Evolutionary conservation across 2,113 vertebrate species (phyloP).

Genomic region (Sphyrna mokarran): DNA sequence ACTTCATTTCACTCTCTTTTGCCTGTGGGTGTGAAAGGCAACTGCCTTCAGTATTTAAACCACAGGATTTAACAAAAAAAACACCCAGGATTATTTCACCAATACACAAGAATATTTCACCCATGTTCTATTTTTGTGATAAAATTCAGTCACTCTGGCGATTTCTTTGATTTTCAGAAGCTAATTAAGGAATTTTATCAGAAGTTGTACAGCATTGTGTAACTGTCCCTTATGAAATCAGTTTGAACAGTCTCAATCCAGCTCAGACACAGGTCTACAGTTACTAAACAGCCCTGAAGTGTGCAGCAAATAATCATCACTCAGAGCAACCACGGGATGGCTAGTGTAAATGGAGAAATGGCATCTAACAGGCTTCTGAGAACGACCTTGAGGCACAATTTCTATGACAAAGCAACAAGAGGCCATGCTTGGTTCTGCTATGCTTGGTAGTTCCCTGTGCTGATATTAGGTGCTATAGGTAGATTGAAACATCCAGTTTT

Average conservation of each 20-base stretch:
- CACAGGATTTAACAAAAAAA: neutral
- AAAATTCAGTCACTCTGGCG: neutral
- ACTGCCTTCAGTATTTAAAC: neutral
- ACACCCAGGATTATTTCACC: neutral
- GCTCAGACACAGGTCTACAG: neutral
- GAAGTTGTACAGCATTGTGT: neutral
- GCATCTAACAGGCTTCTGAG: neutral
- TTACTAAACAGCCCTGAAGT: too few species aligned
- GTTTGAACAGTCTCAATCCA: neutral
- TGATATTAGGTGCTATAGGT: neutral
- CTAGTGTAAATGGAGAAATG: neutral
- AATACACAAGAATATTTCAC: neutral
- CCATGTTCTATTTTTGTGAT: neutral
- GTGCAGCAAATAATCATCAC: neutral
- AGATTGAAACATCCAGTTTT: neutral
- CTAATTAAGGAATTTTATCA: neutral
- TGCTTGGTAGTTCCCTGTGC: neutral
- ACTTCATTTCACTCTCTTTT: neutral
- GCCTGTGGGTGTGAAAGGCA: neutral
- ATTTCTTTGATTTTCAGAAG: neutral
- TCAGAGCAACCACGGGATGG: neutral
- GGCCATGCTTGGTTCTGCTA: neutral
- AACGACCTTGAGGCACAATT: neutral
- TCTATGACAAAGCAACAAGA: neutral
- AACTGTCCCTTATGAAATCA: neutral